Evolutionary conservation across 2,797 vertebrate species (phyloP), one percentile per base, ranked within the genome.

Genomic region (Odontamblyopus rebecca): DNA sequence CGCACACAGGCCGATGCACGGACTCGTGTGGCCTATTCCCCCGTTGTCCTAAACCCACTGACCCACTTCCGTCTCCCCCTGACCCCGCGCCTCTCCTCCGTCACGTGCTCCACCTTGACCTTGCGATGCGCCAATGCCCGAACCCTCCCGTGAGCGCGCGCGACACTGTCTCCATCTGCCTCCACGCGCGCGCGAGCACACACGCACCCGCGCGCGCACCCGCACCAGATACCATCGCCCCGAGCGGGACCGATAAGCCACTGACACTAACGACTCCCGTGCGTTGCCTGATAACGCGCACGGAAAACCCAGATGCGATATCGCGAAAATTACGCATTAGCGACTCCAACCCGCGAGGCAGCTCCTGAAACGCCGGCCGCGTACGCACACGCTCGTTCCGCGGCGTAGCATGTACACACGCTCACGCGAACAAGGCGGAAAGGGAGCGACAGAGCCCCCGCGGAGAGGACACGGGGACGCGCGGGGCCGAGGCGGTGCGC

Each of bases 111-210:
- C 78, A 76, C 69, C 27, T 63, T 88, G 89, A 89, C 87, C 89
- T 89, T 87, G 87, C 69, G 80, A 79, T 85, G 83, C 82, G 70
- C 82, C 68, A 69, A 57, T 57, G 56, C 78, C 76, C 8, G 62
- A 82, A 80, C 27, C 57, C 57, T 64, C n/a, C 23, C 23, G 23
- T 23, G 23, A 23, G 23, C 23, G 23, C 23, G 23, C 23, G 23
- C 23, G 23, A 23, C 23, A 23, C 12, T 32, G 51, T 18, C 16
- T 53, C 60, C 30, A 30, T 61, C 54, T 16, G n/a, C 1, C 5
- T 26, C 18, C 38, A 5, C 32, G 26, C 63, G 23, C 15, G 69
- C 53, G 68, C 27, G 70, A 32, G 70, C 30, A 68, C 41, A 70
- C 44, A 66, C 30, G 68, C 16, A 67, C 16, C 19, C 18, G 35